phyloP scores from a whole-genome alignment of 2,888 invertebrate species.

The Teinopalpus imperialis region DNA sequence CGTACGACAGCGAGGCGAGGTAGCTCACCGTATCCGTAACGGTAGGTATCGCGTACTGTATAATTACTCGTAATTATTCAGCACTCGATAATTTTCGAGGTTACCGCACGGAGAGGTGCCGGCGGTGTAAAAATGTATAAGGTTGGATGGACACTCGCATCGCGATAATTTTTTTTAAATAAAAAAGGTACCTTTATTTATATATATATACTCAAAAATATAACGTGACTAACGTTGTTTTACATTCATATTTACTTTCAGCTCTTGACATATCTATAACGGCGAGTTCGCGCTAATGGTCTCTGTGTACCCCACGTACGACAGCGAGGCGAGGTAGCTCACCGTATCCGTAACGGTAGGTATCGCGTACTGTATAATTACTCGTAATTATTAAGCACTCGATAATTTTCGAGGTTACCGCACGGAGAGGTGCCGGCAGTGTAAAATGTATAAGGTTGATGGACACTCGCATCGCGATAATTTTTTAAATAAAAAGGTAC shows the following conservation, averaged over 20 bases:
- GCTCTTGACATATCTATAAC: too few relatives aligned
- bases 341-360: slow-evolving; percentile 43
- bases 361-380: slow-evolving; percentile 45
- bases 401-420: slow-evolving; percentile 29
- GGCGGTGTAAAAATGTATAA: background rate
- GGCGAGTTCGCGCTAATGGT: too few relatives aligned
- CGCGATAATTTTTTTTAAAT: too few relatives aligned
- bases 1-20: too few relatives aligned
- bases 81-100: slow-evolving; percentile 31
- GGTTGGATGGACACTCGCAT: background rate
- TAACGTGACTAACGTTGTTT: too few relatives aligned
- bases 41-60: slow-evolving; percentile 37
- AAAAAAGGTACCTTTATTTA: too few relatives aligned
- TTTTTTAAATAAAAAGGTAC: too few relatives aligned
- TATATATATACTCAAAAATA: too few relatives aligned
- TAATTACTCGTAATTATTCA: slow-evolving; percentile 45
- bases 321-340: too few relatives aligned
- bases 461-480: background rate
- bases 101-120: slow-evolving; percentile 13
- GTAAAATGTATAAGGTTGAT: background rate
- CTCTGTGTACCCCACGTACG: too few relatives aligned
- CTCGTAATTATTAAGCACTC: slow-evolving; percentile 34
- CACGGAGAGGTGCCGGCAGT: slow-evolving; percentile 9
- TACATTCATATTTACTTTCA: too few relatives aligned
- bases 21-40: slow-evolving; percentile 39